phyloP scores from a whole-genome alignment of 1,140 invertebrate species.

The Apocrypta bakeri region DNA sequence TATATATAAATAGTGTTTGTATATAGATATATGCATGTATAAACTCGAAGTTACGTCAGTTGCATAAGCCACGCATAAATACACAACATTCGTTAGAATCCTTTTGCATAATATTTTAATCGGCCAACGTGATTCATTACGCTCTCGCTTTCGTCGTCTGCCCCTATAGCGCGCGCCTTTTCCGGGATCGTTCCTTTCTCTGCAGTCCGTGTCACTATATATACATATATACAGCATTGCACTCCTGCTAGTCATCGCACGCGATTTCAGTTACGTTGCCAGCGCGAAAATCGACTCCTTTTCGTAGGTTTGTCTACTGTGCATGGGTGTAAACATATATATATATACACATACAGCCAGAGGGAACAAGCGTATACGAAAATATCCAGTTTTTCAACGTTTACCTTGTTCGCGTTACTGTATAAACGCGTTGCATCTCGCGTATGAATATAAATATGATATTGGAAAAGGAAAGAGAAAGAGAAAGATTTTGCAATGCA shows the following conservation, averaged over 20 bases:
- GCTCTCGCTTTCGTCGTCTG: conserved; percentile 24
- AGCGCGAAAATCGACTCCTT: background rate
- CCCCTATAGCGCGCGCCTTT: background rate
- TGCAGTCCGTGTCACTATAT: too few species aligned
- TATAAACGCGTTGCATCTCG: too few species aligned
- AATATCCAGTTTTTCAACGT: too few species aligned
- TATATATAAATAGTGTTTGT: background rate
- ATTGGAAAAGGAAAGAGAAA: too few species aligned
- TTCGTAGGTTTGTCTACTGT: background rate
- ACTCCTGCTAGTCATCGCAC: conserved; percentile 14
- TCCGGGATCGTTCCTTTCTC: conserved; percentile 35
- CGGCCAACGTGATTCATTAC: conserved; percentile 33
- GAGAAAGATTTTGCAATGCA: too few species aligned
- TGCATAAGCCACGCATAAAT: conserved; percentile 4
- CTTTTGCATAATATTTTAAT: conserved; percentile 46
- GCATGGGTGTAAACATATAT: too few species aligned
- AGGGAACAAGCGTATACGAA: too few species aligned
- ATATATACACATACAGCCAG: too few species aligned
- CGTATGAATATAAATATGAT: too few species aligned
- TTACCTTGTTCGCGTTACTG: too few species aligned
- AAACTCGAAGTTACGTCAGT: conserved; percentile 8
- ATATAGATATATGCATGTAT: too few species aligned
- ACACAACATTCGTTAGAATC: conserved; percentile 14
- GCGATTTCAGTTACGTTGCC: background rate
- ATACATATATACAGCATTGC: background rate